Conservation (phyloP, 2,797 vertebrate species). For the Pipistrellus pipistrellus region DNA sequence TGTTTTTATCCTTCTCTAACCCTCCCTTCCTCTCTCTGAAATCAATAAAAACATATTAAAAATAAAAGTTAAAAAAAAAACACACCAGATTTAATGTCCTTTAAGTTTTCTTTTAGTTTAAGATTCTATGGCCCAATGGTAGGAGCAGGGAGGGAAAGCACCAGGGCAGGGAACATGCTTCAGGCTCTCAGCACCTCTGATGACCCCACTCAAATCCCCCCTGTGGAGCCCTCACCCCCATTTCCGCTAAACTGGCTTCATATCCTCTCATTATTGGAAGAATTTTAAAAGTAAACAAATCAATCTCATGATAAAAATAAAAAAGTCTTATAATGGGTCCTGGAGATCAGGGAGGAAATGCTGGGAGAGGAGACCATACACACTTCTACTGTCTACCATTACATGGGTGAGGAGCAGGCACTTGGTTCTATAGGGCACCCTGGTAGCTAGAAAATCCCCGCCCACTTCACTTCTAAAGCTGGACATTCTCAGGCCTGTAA, state of each 20-base stretch:
- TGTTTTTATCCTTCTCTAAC: no score
- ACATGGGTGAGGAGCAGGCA: neutral
- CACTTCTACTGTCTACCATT: neutral
- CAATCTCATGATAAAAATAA: constrained; percentile 26
- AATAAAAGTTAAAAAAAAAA: no score
- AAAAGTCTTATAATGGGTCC: neutral
- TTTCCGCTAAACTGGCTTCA: neutral
- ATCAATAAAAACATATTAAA: no score
- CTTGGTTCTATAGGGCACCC: neutral
- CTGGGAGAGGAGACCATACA: neutral
- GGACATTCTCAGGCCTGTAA: neutral
- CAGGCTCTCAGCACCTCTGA: neutral
- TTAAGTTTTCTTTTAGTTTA: neutral
- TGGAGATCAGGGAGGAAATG: neutral
- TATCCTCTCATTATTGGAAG: neutral
- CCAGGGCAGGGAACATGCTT: neutral
- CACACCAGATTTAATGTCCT: neutral
- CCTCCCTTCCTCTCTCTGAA: no score
- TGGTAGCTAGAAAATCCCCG: neutral
- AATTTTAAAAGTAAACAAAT: constrained; percentile 44
- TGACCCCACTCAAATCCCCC: no score
- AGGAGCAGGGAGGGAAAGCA: no score
- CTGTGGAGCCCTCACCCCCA: neutral
- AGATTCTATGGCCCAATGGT: neutral
- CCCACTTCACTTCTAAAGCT: neutral